These are phyloP conservation scores for Myiozetetes cayanensis DNA, from an alignment of 2,113 vertebrate species.

Conservation along the genomic window DNA sequence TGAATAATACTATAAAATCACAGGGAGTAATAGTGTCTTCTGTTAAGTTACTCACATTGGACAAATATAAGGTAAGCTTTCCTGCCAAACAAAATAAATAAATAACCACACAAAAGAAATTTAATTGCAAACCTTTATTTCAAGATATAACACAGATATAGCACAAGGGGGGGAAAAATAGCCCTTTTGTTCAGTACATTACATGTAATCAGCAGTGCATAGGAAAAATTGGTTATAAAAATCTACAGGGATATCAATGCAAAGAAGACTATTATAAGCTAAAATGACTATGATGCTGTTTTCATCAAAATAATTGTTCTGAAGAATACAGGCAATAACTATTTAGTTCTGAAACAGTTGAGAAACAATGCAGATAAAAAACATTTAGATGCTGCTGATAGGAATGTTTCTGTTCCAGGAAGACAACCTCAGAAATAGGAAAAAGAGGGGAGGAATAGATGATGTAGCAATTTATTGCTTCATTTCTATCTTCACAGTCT, in stretches of 20 bases:
- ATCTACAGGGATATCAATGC: conserved; percentile 15
- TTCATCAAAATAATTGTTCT: conserved; percentile 58
- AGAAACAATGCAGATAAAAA: neutral
- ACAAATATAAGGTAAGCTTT: conserved; percentile 17
- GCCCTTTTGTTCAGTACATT: conserved; percentile 20
- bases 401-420: neutral
- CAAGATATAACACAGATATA: conserved; percentile 44
- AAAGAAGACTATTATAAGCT: conserved; percentile 34
- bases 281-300: conserved; percentile 48
- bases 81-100: conserved; percentile 22
- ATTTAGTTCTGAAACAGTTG: neutral
- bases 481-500: neutral
- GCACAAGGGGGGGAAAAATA: neutral
- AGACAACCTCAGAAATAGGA: neutral
- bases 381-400: neutral
- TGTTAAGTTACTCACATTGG: conserved; percentile 39
- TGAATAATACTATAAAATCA: neutral
- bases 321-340: neutral
- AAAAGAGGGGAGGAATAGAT: neutral
- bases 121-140: conserved; percentile 64
- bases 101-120: conserved; percentile 12
- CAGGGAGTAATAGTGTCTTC: conserved; percentile 9
- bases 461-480: neutral
- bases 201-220: conserved; percentile 23
- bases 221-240: conserved; percentile 52